Evolutionary conservation across 37 sponge, comb jelly and placozoan genomes (phyloP), one percentile per base, ranked within the genome.

Genomic region (Cliona cf. orientalis): DNA sequence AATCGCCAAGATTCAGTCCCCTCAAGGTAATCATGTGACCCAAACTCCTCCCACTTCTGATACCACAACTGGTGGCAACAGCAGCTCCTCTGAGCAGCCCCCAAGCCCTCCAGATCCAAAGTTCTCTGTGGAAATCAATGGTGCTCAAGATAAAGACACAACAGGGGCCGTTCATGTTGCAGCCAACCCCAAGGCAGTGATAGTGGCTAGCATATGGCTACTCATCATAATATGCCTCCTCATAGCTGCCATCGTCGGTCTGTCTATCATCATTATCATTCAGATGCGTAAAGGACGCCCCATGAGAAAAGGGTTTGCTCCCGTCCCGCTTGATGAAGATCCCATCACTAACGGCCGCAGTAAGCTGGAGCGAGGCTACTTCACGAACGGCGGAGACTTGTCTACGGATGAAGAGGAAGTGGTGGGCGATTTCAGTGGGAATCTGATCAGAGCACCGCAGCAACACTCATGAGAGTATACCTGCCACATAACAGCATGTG

Each of bases 321-420:
- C 66, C 39, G 69, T 84, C 4, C 67, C 85, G 9, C 68, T 69
- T 0, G 76, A 84, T 0, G 85, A 84, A 5, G 70, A 55, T 26
- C 33, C 1, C 11, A 7, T 53, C 33, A 49, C 57, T 22, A n/a
- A 36, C 17, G 58, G 38, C 58, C 63, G 21, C 66, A 32, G 46
- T 0, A 3, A 42, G 38, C 42, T 42, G 35, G 80, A 66, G 23
- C 29, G 60, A 38, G 76, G 76, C 12, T 75, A 75, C 60, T 75
- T 75, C 42, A 58, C 61, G 22, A 75, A 75, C 28, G 60, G 61
- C 37, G 23, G 31, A 23, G 67, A 34, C 5, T 38, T 53, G 5
- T 66, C 79, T 1, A 46, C 56, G 31, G 67, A 79, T 2, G 71
- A 69, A 42, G 79, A 66, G 34, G 77, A 76, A 37, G 67, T 79